Base-by-base conservation (phyloP, 2,888 invertebrate genomes). In the Zygaena filipendulae region DNA sequence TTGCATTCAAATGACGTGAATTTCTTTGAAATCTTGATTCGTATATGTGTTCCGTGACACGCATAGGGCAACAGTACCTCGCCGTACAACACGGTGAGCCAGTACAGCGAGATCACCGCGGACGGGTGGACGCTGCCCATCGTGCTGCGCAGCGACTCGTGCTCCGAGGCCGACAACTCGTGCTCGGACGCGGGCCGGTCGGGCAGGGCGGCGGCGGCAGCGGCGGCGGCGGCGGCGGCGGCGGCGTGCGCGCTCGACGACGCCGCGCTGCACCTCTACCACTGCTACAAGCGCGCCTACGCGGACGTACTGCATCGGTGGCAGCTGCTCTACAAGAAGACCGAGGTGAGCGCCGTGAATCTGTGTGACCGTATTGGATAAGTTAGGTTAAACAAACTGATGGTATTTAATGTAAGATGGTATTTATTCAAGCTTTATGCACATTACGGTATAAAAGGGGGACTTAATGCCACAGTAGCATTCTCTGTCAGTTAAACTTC, bases 31-130 rank as follows among this genome's bases (percentile, higher is more conserved):
- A n/a, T n/a, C n/a, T n/a, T n/a, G n/a, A n/a, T n/a, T n/a, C n/a
- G n/a, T n/a, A n/a, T n/a, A n/a, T n/a, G n/a, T n/a, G n/a, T n/a
- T n/a, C n/a, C n/a, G n/a, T n/a, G n/a, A n/a, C n/a, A n/a, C n/a
- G n/a, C n/a, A n/a, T 29, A 87, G 88, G 55, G 68, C 9, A 72
- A 74, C 32, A 87, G 87, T 31, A 87, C 87, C n/a, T 93, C 93
- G 2, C 93, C 94, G 0, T 95, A 95, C 68, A 92, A 91, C 58
- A 95, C 95, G 4, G 91, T 95, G 32, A 88, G 91, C 41, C 90
- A 80, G 38, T 75, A 70, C 42, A 81, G 74, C 34, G 92, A 95
- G 52, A 87, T 90, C 11, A 85, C 87, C 37, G 83, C 88, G 0
- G 91, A 92, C 47, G 88, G 89, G 3, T 91, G 90, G 86, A 88